Evolutionary conservation across 2,113 vertebrate species (phyloP), one percentile per base, ranked within the genome.

Genomic region (Sialia sialis): DNA sequence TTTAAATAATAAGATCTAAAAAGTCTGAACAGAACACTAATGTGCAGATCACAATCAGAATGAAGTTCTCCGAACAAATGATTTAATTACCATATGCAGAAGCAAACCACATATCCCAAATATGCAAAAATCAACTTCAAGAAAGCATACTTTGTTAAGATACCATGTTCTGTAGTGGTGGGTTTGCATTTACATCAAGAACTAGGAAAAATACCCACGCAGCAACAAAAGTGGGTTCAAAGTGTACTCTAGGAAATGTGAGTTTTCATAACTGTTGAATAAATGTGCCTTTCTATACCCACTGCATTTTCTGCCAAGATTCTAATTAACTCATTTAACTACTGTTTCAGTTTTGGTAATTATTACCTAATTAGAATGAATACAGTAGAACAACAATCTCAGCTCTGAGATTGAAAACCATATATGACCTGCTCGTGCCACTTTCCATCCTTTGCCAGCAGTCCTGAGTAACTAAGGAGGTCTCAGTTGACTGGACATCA

Each of bases 111-210:
- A 77, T 13, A 55, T 52, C 48, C 27, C 60, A 69, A 76, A 89
- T 58, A 87, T 2, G 19, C 29, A 94, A 85, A 94, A 90, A 84
- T 66, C 51, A 66, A 34, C 75, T 84, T 89, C 41, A 84, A 56
- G 44, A 55, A 67, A 92, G 38, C 6, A 14, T 56, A 76, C 63
- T 94, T 55, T 79, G 82, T 67, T 87, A 68, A 90, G 64, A 91
- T 38, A 78, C 36, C 59, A 63, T 0, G 0, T 69, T 91, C 58
- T 62, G 26, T 62, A 91, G 80, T 22, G 59, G 58, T 89, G 81
- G 67, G 72, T 86, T 94, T 93, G 84, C 78, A 95, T 72, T 96
- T 91, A 80, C 66, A 96, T 80, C 72, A 94, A 89, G 76, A 92
- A 86, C 59, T 70, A 68, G 67, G 79, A 94, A 72, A 90, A 89